Evolutionary conservation across 2,797 vertebrate species (phyloP).

Genomic region (Sparus aurata): DNA sequence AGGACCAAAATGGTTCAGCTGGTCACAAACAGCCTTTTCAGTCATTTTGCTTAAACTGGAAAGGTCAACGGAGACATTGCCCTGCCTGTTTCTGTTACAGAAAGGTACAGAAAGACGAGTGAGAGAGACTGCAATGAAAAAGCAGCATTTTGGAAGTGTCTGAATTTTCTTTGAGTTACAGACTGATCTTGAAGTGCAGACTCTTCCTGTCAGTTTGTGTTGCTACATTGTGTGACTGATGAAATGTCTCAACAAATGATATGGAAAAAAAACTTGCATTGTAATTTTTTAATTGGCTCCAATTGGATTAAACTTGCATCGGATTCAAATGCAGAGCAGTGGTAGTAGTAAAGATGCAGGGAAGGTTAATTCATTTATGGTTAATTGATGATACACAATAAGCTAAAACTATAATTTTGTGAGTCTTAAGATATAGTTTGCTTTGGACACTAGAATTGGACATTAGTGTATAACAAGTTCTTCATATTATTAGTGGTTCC

Average conservation of each 20-base stretch:
- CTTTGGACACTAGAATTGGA: too few relatives aligned
- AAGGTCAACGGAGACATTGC: not conserved
- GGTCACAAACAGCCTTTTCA: not conserved
- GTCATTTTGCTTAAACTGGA: not conserved
- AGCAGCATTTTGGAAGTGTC: not conserved
- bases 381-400: not conserved
- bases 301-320: not conserved
- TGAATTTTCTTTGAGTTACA: not conserved
- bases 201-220: not conserved
- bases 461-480: too few relatives aligned
- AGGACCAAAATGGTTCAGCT: too few relatives aligned
- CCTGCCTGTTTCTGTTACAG: too few relatives aligned
- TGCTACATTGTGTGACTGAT: not conserved
- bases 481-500: not conserved
- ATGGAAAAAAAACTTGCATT: not conserved
- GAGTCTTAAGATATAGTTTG: too few relatives aligned
- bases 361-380: not conserved
- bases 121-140: not conserved
- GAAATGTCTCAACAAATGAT: not conserved
- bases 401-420: too few relatives aligned
- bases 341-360: not conserved
- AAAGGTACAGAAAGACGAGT: not conserved
- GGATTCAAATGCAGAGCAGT: not conserved
- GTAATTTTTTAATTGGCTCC: not conserved
- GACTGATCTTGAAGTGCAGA: not conserved